phyloP scores from a whole-genome alignment of 2,888 invertebrate species.

The Gnatocerus cornutus region DNA sequence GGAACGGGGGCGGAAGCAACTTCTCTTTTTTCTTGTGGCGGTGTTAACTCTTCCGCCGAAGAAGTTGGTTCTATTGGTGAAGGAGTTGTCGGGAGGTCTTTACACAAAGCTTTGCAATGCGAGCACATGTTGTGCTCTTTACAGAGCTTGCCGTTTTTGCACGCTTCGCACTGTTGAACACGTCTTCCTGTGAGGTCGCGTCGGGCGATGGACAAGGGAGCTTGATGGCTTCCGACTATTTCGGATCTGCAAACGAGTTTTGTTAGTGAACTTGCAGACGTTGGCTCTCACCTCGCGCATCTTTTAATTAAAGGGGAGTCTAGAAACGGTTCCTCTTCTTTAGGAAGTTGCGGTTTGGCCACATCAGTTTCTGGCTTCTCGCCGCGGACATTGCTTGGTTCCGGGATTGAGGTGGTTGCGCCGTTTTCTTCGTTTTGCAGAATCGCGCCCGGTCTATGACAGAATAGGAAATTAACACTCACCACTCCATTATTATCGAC shows the following conservation, averaged over 20 bases:
- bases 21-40: not conserved
- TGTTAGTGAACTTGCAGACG: too few species aligned
- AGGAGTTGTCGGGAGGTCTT: not conserved
- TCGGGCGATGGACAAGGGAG: constrained; percentile 7
- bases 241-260: not conserved
- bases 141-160: constrained; percentile 14
- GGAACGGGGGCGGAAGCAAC: not conserved
- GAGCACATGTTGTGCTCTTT: constrained; percentile 17
- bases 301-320: constrained; percentile 13
- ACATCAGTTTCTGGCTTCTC: constrained; percentile 29
- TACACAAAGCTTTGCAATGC: constrained; percentile 12
- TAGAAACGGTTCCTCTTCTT: not conserved
- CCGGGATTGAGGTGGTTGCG: constrained; percentile 25
- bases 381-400: constrained; percentile 34
- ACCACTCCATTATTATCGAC: constrained; percentile 13
- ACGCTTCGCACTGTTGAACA: constrained; percentile 19
- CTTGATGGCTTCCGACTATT: not conserved
- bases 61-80: not conserved
- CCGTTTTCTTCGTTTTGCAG: constrained; percentile 26
- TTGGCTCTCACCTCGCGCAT: constrained; percentile 26
- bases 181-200: constrained; percentile 19
- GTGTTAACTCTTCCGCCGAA: not conserved
- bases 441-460: constrained; percentile 15
- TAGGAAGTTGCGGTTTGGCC: constrained; percentile 23
- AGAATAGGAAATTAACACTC: constrained; percentile 40